Conservation (phyloP, 2,797 vertebrate species). For the Cryptoprocta ferox region DNA sequence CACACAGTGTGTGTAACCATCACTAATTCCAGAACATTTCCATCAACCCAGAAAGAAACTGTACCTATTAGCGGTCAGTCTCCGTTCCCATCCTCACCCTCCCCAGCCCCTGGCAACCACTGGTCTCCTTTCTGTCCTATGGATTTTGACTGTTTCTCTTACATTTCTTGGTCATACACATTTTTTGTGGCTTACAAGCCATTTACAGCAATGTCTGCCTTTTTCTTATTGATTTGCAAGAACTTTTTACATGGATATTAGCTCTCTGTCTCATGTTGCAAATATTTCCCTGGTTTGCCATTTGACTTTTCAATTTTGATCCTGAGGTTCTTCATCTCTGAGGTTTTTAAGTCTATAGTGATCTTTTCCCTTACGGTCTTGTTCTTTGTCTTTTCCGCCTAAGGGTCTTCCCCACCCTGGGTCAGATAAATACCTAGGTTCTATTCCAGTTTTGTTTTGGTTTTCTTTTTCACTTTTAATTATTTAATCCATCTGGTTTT, state of each 20-base stretch:
- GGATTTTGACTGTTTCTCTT: background rate
- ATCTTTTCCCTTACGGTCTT: background rate
- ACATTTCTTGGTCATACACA: background rate
- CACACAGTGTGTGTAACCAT: background rate
- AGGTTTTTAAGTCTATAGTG: background rate
- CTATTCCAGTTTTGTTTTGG: background rate
- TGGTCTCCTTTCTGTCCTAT: background rate
- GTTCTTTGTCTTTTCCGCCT: background rate
- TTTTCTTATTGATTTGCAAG: background rate
- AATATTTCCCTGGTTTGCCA: background rate
- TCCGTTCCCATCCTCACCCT: background rate
- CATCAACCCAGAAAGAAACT: background rate
- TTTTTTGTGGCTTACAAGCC: background rate
- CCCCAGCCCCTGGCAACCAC: background rate
- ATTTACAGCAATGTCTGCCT: background rate
- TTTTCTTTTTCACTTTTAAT: conserved; percentile 21
- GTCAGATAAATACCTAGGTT: background rate
- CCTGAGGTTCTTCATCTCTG: background rate
- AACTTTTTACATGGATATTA: background rate
- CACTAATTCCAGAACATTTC: background rate
- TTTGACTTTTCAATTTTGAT: background rate
- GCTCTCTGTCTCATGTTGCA: background rate
- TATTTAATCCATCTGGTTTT: conserved; percentile 32
- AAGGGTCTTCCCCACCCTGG: background rate
- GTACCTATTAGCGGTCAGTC: background rate